Evolutionary conservation across 1,140 invertebrate species (phyloP).

Genomic region (Drosophila santomea): DNA sequence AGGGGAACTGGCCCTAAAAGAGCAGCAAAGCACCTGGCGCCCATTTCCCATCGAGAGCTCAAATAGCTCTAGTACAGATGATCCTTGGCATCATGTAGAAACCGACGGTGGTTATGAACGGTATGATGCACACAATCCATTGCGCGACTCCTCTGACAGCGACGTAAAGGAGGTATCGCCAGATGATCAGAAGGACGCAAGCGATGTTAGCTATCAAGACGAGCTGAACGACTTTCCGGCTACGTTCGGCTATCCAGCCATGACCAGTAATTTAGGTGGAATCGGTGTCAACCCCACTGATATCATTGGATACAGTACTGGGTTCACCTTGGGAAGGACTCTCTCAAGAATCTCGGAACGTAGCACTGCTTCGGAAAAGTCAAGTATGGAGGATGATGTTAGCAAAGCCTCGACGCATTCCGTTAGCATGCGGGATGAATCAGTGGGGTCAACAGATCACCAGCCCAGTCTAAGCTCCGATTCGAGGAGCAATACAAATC

Average conservation of each 20-base stretch:
- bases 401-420: slow-evolving; percentile 92
- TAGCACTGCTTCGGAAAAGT: slow-evolving; percentile 93
- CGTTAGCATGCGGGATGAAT: slow-evolving; percentile 93
- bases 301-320: slow-evolving; percentile 89
- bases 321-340: slow-evolving; percentile 90
- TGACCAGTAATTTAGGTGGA: slow-evolving; percentile 86
- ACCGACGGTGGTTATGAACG: slow-evolving; percentile 88
- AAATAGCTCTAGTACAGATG: slow-evolving; percentile 92
- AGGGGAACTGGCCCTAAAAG: slow-evolving; percentile 86
- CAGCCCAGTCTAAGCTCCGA: slow-evolving; percentile 94
- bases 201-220: slow-evolving; percentile 88
- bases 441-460: slow-evolving; percentile 92
- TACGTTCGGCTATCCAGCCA: slow-evolving; percentile 89
- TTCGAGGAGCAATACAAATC: slow-evolving; percentile 89
- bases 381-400: slow-evolving; percentile 92
- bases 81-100: slow-evolving; percentile 91
- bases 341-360: slow-evolving; percentile 94
- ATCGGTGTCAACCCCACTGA: slow-evolving; percentile 87
- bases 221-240: slow-evolving; percentile 90
- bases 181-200: slow-evolving; percentile 81
- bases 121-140: slow-evolving; percentile 84
- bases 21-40: slow-evolving; percentile 91
- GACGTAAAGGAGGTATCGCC: slow-evolving; percentile 78
- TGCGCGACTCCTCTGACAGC: slow-evolving; percentile 84
- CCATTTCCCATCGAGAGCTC: slow-evolving; percentile 93